Base-by-base conservation (phyloP, 64 coral and sea anemone species). In the Exaiptasia diaphana region DNA sequence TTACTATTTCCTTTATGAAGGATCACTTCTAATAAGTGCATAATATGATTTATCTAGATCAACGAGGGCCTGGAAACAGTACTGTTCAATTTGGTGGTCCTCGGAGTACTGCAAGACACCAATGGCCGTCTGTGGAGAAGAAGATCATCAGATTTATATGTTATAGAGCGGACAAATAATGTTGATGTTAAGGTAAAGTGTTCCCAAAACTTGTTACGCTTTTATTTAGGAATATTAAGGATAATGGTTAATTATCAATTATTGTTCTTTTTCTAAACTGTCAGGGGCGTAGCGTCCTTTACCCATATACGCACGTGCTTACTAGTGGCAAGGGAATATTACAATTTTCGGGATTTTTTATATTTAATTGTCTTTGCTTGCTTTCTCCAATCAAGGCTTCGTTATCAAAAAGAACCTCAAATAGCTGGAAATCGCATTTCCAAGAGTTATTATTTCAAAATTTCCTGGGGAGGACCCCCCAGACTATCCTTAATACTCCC, bases 111-210 rank as follows among this genome's bases (percentile, higher is more conserved):
- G n/a, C 76, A 59, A 34, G 93, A 96, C 49, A 81, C 43, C 23
- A 64, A 76, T 73, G 93, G 87, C 8, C 76, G 70, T 80, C 68
- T 90, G 14, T 96, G 93, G 93, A 90, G 87, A 41, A 90, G 78
- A 77, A 52, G 80, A 54, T 34, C 27, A 17, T 73, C 93, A 22
- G 93, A 96, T 57, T 60, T 96, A 52, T 96, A 90, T 56, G 14
- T 96, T 30, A 81, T 96, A 53, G 93, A 96, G 43, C 86, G 90
- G 49, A 81, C 93, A 0, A 90, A 68, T n/a, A n/a, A n/a, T n/a
- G n/a, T n/a, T n/a, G n/a, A n/a, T 25, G 31, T 35, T 43, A 2
- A 34, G 61, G 25, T 17, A 35, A 65, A 9, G 0, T 64, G 61
- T 35, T 22, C 37, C 8, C 17, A 27, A 6, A 23, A 27, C 14